These are phyloP conservation scores for Asobara japonica DNA, from an alignment of 1,140 invertebrate genomes.

Conservation along the genomic window DNA sequence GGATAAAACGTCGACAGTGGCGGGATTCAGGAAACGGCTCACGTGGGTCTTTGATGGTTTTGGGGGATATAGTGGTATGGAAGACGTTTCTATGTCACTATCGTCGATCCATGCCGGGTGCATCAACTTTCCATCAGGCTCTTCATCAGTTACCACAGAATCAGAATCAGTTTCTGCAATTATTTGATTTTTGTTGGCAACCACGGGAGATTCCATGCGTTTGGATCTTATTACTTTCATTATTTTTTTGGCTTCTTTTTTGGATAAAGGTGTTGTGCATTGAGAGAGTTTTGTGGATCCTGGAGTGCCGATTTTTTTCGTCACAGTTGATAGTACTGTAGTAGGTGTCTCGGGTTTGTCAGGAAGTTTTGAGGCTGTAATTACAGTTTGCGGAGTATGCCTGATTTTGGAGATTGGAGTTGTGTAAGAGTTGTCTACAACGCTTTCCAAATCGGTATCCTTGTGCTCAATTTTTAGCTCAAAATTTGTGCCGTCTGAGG, in stretches of 20 bases:
- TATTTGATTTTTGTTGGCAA: slow-evolving; percentile 2
- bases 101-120: slow-evolving; percentile 34
- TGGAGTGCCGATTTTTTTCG: not conserved
- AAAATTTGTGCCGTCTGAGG: not conserved
- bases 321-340: not conserved
- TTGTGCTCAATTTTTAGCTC: not conserved
- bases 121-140: not conserved
- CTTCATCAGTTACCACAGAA: not conserved
- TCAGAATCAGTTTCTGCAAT: slow-evolving; percentile 24
- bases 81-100: slow-evolving; percentile 21
- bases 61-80: no score
- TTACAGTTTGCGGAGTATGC: not conserved
- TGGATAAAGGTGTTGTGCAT: slow-evolving; percentile 24
- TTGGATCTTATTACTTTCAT: slow-evolving; percentile 28
- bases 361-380: not conserved
- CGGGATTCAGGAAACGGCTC: slow-evolving; percentile 28
- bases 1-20: slow-evolving; percentile 39
- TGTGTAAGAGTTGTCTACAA: not conserved
- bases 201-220: not conserved
- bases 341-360: not conserved
- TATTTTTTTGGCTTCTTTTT: slow-evolving; percentile 30
- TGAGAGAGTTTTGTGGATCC: slow-evolving; percentile 19
- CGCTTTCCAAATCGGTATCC: not conserved
- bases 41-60: slow-evolving; percentile 35
- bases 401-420: not conserved